A percentile compares a stretch with the other conserved stretches of the same genome.
Conservation (phyloP, 2,113 vertebrate genomes). For the Alouatta palliata region DNA sequence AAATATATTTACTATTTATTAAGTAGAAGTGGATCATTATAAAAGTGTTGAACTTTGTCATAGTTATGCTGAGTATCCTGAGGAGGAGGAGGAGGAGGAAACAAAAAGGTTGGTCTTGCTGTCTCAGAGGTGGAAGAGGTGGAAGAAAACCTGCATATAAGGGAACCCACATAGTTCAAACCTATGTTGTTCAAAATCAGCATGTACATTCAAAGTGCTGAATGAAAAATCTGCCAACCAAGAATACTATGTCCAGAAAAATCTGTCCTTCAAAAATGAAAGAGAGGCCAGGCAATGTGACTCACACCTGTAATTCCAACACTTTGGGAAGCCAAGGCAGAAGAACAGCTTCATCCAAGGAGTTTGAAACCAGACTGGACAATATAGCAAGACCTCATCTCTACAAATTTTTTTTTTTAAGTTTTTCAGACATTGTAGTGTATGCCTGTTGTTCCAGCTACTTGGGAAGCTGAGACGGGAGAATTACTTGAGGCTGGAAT, state of each 20-base stretch:
- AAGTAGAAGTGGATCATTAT: not conserved
- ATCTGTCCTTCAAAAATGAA: not conserved
- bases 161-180: not conserved
- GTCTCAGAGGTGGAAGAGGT: not conserved
- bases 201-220: not conserved
- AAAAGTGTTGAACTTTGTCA: not conserved
- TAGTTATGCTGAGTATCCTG: not conserved
- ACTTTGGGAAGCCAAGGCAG: too few relatives aligned
- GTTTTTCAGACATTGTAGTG: too few relatives aligned
- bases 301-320: too few relatives aligned
- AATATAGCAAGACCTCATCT: too few relatives aligned
- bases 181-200: not conserved
- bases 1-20: not conserved
- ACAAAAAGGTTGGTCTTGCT: not conserved
- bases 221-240: not conserved
- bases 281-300: too few relatives aligned
- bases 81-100: not conserved
- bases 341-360: too few relatives aligned
- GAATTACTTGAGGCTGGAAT: too few relatives aligned
- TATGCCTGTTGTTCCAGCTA: too few relatives aligned
- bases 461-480: too few relatives aligned
- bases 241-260: not conserved
- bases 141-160: not conserved
- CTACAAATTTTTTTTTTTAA: too few relatives aligned
- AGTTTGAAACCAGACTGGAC: too few relatives aligned